Evolutionary conservation across 64 coral and sea anemone species (phyloP), one percentile per base, ranked within the genome.

Genomic region (Montipora foliosa): DNA sequence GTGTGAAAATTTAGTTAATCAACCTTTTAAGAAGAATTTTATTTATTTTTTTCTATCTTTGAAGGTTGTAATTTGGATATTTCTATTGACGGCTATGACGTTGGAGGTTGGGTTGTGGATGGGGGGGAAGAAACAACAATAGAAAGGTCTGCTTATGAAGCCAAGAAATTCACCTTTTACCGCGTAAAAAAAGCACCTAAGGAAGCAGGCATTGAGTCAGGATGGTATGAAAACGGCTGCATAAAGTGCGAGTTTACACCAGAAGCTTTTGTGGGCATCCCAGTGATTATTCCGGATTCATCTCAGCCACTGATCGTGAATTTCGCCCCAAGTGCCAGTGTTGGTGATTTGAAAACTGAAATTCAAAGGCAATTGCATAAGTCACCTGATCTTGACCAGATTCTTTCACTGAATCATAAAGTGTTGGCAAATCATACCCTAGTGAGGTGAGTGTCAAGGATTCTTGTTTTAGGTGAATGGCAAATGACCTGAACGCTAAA

Each of bases 141-240:
- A 29, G 76, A 90, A 21, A 47, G 88, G 62, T 19, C 88, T 14
- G 76, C 64, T 6, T 79, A 90, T 6, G 88, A 90, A 24, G 88
- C 88, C 45, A 77, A 79, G 19, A 90, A 90, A 50, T 90, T 90
- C 64, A 90, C 88, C 45, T 90, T 90, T 7, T 90, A 90, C 25
- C 75, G 88, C 1, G 88, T 90, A 11, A 90, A 90, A 90, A 62
- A 13, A 5, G 88, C 88, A 8, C 88, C 76, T 0, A 69, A 90
- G 68, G 45, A 90, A 13, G 75, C 76, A 22, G 88, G 88, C 6
- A 90, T 90, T 25, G 60, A 90, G 75, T 14, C 75, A 13, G 88
- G 88, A 22, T 59, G 59, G n/a, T 0, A 17, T 17, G 75, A 90
- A 58, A 90, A 90, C 79, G 88, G 88, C 4, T 19, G 80, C 11